Evolutionary conservation across 1,140 invertebrate genomes (phyloP), one percentile per base, ranked within the genome.

Genomic region (Gryllus bimaculatus): DNA sequence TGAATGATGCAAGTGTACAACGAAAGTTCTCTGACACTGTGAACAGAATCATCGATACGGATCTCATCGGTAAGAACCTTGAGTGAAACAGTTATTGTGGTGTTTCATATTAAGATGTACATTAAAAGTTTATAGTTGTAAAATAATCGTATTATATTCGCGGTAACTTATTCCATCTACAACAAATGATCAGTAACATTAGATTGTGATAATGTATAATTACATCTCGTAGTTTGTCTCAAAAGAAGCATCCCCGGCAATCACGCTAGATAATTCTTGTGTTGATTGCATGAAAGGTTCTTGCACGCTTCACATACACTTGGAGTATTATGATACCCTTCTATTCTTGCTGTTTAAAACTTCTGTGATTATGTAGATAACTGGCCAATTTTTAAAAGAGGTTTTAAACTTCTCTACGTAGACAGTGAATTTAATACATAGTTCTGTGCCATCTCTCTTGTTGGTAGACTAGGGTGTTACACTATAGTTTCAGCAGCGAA

Each of bases 361-460:
- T 66, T 66, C 54, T 66, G 54, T 66, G 54, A 66, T 66, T 66
- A 66, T 66, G 54, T 66, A 66, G 54, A 66, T 66, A 66, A 66
- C 54, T 66, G 54, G 18, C 54, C 18, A 10, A 66, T 66, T 66
- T 66, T 18, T 66, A 18, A 66, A 66, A 13, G 54, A 66, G 10
- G 54, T 66, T 66, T 66, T 7, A 66, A 39, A 66, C 54, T 66
- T 66, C 10, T 66, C 54, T 18, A 66, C 18, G 54, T 66, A 66
- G 54, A 18, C 54, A 66, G 18, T 66, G 26, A 39, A 39, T 66
- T 66, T 18, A 66, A 13, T 66, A 66, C 54, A 66, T 66, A 66
- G 54, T 18, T 66, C 54, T 66, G 54, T 66, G 54, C 54, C 54
- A 66, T 66, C 54, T 66, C 54, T 66, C 54, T 39, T 66, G 54